A percentile compares a stretch with the other conserved stretches of the same genome.
These are phyloP conservation scores for Halesus radiatus DNA, from an alignment of 1,140 invertebrate species.

Conservation along the genomic window DNA sequence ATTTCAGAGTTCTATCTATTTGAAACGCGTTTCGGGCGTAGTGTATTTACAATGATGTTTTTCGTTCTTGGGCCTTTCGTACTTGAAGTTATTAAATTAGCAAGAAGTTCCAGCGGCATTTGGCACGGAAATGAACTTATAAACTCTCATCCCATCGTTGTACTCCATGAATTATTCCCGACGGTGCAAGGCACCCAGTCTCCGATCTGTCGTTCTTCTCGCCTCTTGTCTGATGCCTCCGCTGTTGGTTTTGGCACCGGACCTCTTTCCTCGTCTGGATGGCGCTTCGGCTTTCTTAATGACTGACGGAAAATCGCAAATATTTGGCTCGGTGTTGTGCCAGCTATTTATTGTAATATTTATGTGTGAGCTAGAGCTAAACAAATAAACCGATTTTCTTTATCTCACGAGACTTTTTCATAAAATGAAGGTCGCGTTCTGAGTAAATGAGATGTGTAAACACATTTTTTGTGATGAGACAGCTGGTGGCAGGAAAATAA, in stretches of 20 bases:
- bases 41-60: too few species aligned
- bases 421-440: conserved; percentile 33
- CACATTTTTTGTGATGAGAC: too few species aligned
- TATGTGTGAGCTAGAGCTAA: conserved; percentile 15
- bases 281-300: conserved; percentile 32
- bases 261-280: not conserved
- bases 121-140: too few species aligned
- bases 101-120: too few species aligned
- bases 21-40: too few species aligned
- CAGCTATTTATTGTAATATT: conserved; percentile 41
- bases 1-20: too few species aligned
- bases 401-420: conserved; percentile 25
- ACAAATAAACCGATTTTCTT: conserved; percentile 30
- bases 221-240: not conserved
- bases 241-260: conserved; percentile 5
- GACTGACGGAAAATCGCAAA: conserved; percentile 13
- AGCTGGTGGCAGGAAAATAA: too few species aligned
- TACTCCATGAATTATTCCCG: too few species aligned
- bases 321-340: conserved; percentile 24
- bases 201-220: not conserved
- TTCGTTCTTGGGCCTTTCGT: too few species aligned
- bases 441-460: not conserved
- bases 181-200: too few species aligned
- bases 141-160: too few species aligned
- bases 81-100: too few species aligned